phyloP scores from a whole-genome alignment of 2,113 vertebrate genomes.

The Laterallus jamaicensis region DNA sequence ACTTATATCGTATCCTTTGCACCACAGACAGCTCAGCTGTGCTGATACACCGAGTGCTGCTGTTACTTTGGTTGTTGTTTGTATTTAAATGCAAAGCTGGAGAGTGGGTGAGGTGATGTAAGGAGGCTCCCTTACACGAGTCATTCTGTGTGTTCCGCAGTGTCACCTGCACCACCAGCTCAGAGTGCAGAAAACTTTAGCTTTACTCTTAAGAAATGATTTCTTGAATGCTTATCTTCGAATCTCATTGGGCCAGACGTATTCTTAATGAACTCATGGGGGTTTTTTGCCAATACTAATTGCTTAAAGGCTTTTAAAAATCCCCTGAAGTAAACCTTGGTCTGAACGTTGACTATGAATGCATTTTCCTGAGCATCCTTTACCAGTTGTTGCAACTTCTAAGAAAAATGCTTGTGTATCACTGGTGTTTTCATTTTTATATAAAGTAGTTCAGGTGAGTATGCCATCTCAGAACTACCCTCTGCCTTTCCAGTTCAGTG shows the following conservation, averaged over 20 bases:
- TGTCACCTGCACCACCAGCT: background rate
- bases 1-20: constrained; percentile 92
- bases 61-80: no score
- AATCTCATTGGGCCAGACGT: background rate
- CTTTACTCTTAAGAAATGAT: background rate
- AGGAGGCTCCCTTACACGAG: background rate
- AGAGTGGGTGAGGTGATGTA: background rate
- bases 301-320: background rate
- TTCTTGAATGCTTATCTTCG: background rate
- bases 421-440: constrained; percentile 96
- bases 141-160: accelerated
- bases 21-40: accelerated
- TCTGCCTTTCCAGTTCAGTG: background rate
- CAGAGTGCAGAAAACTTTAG: background rate
- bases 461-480: no score
- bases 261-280: background rate
- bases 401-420: constrained; percentile 98
- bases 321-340: background rate
- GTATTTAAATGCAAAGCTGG: constrained; percentile 18
- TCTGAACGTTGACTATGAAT: background rate
- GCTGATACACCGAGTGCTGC: accelerated
- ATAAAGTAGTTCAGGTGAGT: constrained; percentile 96
- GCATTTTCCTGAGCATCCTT: constrained; percentile 70
- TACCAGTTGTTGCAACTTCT: constrained; percentile 94
- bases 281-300: background rate